Base-by-base conservation (phyloP, 1,140 invertebrate species). In the Marisa cornuarietis region DNA sequence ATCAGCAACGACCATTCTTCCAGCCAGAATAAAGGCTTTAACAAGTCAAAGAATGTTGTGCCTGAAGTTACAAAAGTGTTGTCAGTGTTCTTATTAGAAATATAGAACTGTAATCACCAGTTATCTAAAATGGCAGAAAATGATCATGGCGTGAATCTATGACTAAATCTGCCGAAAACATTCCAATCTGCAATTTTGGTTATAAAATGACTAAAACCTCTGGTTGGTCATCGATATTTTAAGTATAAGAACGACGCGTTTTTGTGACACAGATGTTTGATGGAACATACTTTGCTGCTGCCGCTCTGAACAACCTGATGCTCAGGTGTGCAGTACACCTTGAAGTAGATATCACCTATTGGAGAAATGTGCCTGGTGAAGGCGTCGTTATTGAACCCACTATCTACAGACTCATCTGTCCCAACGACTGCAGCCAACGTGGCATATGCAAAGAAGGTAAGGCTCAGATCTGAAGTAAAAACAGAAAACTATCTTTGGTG, bases 391-490 rank as follows among this genome's bases (percentile, higher is more conserved):
- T 84, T n/a, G 80, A 84, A 51, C 18, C 54, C 18, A 68, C 74
- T 9, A 66, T 86, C 10, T 73, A 82, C 65, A 80, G 77, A 20
- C 42, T 52, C n/a, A 58, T 87, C 22, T 87, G 86, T 82, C 85
- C 86, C 61, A 65, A 51, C 74, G 81, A 85, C 54, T 87, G 86
- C 65, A 86, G 76, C 66, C 79, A 69, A 24, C 69, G 79, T 52
- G 86, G 86, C 18, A 62, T 24, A 31, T 87, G 86, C 78, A 81
- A 71, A 63, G 71, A 86, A 76, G 86, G 86, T 85, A 66, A 76
- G 69, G 42, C 7, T 14, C 31, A 42, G 31, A 42, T 42, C 31
- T 42, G 31, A 42, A 42, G 31, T 4, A 42, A 42, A 42, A 42
- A 42, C 31, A 42, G 31, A 42, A 42, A 42, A 42, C 0, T 42